Base-by-base conservation (phyloP, 2,888 invertebrate species). In the Pollenia amentaria region DNA sequence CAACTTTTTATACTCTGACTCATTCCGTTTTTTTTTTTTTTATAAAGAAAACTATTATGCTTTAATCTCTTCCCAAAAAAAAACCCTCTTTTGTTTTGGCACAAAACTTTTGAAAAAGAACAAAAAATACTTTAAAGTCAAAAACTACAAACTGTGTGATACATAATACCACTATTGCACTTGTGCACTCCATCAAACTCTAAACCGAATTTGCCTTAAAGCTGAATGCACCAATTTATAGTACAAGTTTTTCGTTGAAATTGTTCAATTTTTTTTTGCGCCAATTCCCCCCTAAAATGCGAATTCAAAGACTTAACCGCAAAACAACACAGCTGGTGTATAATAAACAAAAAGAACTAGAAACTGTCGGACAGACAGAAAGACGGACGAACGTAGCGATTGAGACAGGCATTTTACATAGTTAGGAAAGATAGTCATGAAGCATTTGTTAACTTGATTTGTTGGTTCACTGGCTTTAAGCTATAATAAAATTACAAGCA, bases 391-490 rank as follows among this genome's bases (percentile, higher is more conserved):
- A 18, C 4, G 55, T 18, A 11, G 29, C 29, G 21, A 40, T 70
- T 69, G 53, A 78, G 67, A 38, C 55, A 79, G 48, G 29, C 70
- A 70, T 65, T 57, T 60, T 46, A 44, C 16, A 42, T 57, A 48
- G 44, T 64, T 60, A 38, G 48, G 11, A 85, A 75, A 76, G 70
- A 70, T 72, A 70, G 51, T 62, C 85, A 83, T 79, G 69, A 73
- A 64, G 69, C 72, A 77, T 82, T 87, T 84, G 77, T 83, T 88
- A 88, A 88, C 85, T 87, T 84, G 88, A 88, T 88, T 88, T 88
- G 87, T 84, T 85, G 88, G 84, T 88, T 88, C 87, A 85, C 72
- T 87, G 84, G 84, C 85, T 88, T 73, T 83, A 72, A 65, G 87
- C 85, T 79, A 87, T 75, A 77, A 85, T 40, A 84, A 70, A 80